Conservation (phyloP, 2,888 invertebrate genomes). For the Cryptophagus acutangulus region DNA sequence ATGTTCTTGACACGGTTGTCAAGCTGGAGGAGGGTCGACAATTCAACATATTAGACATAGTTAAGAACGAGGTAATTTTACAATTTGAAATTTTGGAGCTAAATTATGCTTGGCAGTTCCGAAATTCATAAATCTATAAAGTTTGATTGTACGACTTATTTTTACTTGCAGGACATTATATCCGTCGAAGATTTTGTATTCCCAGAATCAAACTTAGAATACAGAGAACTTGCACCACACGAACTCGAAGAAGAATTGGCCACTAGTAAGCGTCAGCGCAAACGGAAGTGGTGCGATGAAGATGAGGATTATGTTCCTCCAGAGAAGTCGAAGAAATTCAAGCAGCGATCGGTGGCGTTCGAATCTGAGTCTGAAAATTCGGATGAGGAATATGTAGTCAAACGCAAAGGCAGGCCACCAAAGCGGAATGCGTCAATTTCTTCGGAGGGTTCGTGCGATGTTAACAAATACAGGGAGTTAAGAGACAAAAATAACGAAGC, state of each 20-base stretch:
- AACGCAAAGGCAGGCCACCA: slow-evolving; percentile 52
- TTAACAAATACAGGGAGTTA: slow-evolving; percentile 60
- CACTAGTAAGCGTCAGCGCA: slow-evolving; percentile 1
- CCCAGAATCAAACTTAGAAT: too few species aligned
- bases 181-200: too few species aligned
- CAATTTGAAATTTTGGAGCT: background rate
- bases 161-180: slow-evolving; percentile 28
- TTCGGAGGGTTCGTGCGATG: slow-evolving; percentile 48
- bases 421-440: slow-evolving; percentile 47
- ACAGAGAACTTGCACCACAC: too few species aligned
- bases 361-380: background rate
- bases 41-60: slow-evolving; percentile 43
- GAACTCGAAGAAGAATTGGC: background rate
- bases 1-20: slow-evolving; percentile 46
- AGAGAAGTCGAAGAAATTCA: slow-evolving; percentile 20
- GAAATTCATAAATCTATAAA: too few species aligned
- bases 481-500: slow-evolving; percentile 76
- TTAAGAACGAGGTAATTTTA: slow-evolving; percentile 39
- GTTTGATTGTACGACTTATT: too few species aligned
- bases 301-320: slow-evolving; percentile 43
- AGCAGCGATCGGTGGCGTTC: background rate
- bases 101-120: background rate
- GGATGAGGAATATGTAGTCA: slow-evolving; percentile 3
- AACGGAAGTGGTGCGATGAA: slow-evolving; percentile 27
- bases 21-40: slow-evolving; percentile 34